Evolutionary conservation across 2,888 invertebrate genomes (phyloP).

Genomic region (Apodemia duryi): DNA sequence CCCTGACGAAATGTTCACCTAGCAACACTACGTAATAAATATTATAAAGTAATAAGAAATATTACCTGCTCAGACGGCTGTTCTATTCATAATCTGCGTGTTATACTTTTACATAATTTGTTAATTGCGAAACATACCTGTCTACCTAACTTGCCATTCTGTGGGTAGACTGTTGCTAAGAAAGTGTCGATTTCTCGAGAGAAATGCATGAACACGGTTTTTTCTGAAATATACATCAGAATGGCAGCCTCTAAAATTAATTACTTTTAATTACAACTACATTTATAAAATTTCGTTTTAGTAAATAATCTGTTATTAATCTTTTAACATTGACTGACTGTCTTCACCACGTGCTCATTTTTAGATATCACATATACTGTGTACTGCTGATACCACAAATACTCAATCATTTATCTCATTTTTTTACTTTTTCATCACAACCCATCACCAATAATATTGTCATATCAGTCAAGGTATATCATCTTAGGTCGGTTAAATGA

Average conservation of each 20-base stretch:
- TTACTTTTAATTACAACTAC: too few species aligned
- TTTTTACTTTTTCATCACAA: background rate
- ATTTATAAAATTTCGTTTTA: too few species aligned
- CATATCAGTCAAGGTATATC: background rate
- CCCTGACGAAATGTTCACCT: too few species aligned
- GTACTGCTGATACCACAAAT: background rate
- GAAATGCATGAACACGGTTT: background rate
- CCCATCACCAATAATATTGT: too few species aligned
- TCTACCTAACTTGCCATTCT: background rate
- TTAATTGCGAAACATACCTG: background rate
- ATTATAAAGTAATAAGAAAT: too few species aligned
- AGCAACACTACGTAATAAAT: too few species aligned
- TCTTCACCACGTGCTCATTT: too few species aligned
- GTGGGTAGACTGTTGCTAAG: background rate
- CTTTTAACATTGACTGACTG: too few species aligned
- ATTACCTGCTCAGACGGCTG: background rate
- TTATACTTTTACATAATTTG: conserved; percentile 7
- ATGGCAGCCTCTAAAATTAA: too few species aligned
- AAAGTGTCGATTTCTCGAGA: background rate
- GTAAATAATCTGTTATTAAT: too few species aligned
- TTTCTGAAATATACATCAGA: background rate
- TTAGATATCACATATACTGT: too few species aligned
- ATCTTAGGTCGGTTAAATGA: too few species aligned
- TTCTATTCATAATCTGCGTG: conserved; percentile 3
- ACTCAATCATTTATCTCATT: background rate